Evolutionary conservation across 2,113 vertebrate genomes (phyloP).

Genomic region (Manacus vitellinus): DNA sequence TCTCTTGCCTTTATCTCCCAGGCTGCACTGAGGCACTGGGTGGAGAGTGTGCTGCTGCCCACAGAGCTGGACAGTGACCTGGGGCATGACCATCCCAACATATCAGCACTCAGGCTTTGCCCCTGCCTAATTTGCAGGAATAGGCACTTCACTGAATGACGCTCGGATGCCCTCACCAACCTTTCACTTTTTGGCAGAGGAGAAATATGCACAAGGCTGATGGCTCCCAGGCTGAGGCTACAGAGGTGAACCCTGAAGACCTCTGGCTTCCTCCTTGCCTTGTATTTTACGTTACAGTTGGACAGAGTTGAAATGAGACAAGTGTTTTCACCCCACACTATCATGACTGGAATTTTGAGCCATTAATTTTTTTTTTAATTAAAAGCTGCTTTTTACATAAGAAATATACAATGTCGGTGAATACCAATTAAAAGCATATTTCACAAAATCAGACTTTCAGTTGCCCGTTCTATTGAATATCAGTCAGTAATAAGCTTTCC

Average conservation of each 20-base stretch:
- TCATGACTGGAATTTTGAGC: slow-evolving; percentile 30
- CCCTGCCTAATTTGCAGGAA: background rate
- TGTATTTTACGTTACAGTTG: background rate
- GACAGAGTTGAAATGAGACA: background rate
- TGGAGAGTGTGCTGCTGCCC: background rate
- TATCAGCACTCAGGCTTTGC: background rate
- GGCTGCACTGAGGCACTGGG: background rate
- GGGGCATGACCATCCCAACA: too few relatives aligned
- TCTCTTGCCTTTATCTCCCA: background rate
- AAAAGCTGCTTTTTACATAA: slow-evolving; percentile 30
- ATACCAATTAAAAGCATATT: slow-evolving; percentile 57
- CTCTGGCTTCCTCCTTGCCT: background rate
- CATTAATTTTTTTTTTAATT: slow-evolving; percentile 15
- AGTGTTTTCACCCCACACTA: background rate
- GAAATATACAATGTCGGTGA: background rate
- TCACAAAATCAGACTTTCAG: slow-evolving; percentile 34
- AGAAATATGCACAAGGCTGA: background rate
- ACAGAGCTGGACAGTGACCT: background rate
- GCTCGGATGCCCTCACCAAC: background rate
- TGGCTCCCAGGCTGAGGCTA: background rate
- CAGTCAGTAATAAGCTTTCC: slow-evolving; percentile 36
- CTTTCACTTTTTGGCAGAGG: background rate
- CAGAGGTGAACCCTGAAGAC: background rate
- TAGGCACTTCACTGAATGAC: background rate
- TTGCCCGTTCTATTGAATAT: slow-evolving; percentile 47